These are phyloP conservation scores for Acronicta alni DNA, from an alignment of 2,888 invertebrate genomes.

Conservation along the genomic window DNA sequence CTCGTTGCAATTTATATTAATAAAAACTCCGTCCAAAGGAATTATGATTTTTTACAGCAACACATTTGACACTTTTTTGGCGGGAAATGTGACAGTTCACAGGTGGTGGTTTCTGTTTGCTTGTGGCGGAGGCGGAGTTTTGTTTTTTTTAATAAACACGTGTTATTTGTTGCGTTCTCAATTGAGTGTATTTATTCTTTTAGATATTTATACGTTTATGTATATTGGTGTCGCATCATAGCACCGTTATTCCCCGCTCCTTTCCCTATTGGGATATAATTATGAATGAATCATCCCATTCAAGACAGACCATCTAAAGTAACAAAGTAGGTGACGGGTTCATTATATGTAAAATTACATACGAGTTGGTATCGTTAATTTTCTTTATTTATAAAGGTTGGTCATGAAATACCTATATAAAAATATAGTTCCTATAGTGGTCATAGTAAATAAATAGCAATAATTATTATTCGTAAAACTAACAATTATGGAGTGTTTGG, in stretches of 20 bases:
- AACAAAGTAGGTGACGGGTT: too few relatives aligned
- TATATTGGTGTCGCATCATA: conserved; percentile 43
- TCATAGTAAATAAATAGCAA: neutral
- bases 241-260: conserved; percentile 32
- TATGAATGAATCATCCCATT: too few relatives aligned
- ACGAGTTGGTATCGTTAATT: too few relatives aligned
- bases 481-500: conserved; percentile 14
- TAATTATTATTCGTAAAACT: neutral
- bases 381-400: too few relatives aligned
- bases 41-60: conserved; percentile 43
- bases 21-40: conserved; percentile 4
- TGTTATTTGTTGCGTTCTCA: conserved; percentile 43
- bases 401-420: too few relatives aligned
- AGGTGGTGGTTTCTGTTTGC: conserved; percentile 53
- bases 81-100: conserved; percentile 52
- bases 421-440: neutral
- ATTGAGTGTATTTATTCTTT: conserved; percentile 48
- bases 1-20: conserved; percentile 24
- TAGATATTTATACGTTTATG: conserved; percentile 47
- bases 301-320: too few relatives aligned
- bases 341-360: too few relatives aligned
- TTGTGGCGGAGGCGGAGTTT: conserved; percentile 23
- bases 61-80: conserved; percentile 30
- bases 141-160: conserved; percentile 35
- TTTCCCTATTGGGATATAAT: conserved; percentile 26